phyloP scores from a whole-genome alignment of 2,113 vertebrate genomes.

The Columba janthina region DNA sequence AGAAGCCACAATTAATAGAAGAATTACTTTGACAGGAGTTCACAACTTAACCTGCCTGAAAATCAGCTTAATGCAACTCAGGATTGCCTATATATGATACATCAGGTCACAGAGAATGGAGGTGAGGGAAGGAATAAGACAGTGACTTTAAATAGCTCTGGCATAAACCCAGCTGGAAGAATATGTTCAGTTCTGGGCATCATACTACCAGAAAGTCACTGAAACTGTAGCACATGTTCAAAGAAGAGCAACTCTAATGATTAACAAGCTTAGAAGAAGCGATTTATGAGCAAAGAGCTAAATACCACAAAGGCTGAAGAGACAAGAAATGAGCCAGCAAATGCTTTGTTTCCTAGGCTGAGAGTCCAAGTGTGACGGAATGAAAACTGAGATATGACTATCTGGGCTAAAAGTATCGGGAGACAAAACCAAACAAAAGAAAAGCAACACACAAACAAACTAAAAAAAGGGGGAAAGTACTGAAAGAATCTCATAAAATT shows the following conservation, averaged over 20 bases:
- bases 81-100: background rate
- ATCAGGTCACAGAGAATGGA: background rate
- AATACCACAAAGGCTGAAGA: background rate
- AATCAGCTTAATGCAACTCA: background rate
- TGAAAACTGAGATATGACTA: background rate
- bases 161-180: background rate
- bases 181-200: background rate
- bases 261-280: background rate
- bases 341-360: background rate
- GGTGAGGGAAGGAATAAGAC: background rate
- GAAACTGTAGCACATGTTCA: background rate
- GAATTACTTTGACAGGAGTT: background rate
- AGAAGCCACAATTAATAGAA: background rate
- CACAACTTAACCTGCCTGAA: background rate
- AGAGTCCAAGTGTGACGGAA: background rate
- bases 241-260: background rate
- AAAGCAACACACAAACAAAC: background rate
- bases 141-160: background rate
- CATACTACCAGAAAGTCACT: background rate
- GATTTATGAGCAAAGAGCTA: background rate
- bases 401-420: background rate
- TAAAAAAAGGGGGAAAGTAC: background rate
- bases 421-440: background rate
- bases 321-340: background rate
- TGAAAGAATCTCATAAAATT: background rate